Conservation (phyloP, 2,888 invertebrate genomes). For the Adelphocoris suturalis region DNA sequence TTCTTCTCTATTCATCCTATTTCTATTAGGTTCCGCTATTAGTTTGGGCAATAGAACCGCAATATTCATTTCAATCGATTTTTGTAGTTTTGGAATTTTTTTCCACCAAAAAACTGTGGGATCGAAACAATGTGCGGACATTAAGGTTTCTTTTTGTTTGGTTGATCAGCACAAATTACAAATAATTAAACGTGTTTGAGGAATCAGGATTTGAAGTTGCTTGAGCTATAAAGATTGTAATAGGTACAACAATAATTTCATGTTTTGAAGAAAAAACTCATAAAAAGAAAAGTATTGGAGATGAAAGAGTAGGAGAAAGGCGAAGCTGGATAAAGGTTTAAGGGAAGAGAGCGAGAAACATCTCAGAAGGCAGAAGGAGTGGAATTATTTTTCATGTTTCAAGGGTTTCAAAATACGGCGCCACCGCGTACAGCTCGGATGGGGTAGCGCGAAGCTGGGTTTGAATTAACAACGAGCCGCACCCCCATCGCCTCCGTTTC, state of each 20-base stretch:
- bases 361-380: conserved; percentile 22
- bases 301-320: background rate
- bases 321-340: conserved; percentile 22
- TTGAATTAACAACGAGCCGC: conserved; percentile 63
- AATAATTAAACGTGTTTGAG: too few relatives aligned
- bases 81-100: too few relatives aligned
- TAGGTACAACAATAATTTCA: background rate
- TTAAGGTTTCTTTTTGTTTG: too few relatives aligned
- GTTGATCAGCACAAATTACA: too few relatives aligned
- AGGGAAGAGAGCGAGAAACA: conserved; percentile 11
- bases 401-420: conserved; percentile 50
- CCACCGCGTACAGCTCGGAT: background rate
- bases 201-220: too few relatives aligned
- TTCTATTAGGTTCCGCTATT: too few relatives aligned
- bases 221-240: too few relatives aligned
- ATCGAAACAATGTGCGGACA: too few relatives aligned
- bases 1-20: too few relatives aligned
- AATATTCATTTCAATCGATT: too few relatives aligned
- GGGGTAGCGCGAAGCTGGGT: conserved; percentile 36
- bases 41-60: too few relatives aligned
- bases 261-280: background rate
- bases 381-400: conserved; percentile 62
- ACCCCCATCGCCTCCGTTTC: conserved; percentile 34
- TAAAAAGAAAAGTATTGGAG: background rate
- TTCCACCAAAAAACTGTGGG: too few relatives aligned